A percentile compares a stretch with the other conserved stretches of the same genome.
Evolutionary conservation across 2,113 vertebrate genomes (phyloP).

Genomic region (Pipra filicauda): DNA sequence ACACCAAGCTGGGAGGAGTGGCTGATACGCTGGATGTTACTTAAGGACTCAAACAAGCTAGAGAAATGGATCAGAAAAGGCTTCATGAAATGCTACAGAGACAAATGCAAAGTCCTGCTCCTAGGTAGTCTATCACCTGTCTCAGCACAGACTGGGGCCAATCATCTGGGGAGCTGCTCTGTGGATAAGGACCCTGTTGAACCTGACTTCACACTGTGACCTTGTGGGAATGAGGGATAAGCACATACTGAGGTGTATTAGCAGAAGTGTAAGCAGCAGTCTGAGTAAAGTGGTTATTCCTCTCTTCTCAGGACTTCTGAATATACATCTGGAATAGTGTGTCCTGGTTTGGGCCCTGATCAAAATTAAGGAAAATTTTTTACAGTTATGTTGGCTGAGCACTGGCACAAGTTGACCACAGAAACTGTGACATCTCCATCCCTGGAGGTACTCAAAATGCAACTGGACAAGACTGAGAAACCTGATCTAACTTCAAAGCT

Average conservation of each 20-base stretch:
- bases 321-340: background rate
- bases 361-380: background rate
- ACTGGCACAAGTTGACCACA: background rate
- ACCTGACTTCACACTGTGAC: accelerated
- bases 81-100: background rate
- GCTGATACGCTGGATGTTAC: background rate
- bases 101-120: accelerated
- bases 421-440: background rate
- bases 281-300: background rate
- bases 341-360: background rate
- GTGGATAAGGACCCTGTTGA: background rate
- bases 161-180: background rate
- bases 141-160: background rate
- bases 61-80: background rate
- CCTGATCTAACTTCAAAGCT: slow-evolving; percentile 16
- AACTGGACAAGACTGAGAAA: background rate
- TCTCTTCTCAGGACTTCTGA: background rate
- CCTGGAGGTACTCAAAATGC: background rate
- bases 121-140: accelerated
- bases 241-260: background rate
- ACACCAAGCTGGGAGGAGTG: background rate
- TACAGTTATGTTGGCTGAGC: background rate
- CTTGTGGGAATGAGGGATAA: background rate
- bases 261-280: background rate
- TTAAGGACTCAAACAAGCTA: background rate